phyloP scores from a whole-genome alignment of 1,140 invertebrate genomes.

The Eriocheir sinensis region DNA sequence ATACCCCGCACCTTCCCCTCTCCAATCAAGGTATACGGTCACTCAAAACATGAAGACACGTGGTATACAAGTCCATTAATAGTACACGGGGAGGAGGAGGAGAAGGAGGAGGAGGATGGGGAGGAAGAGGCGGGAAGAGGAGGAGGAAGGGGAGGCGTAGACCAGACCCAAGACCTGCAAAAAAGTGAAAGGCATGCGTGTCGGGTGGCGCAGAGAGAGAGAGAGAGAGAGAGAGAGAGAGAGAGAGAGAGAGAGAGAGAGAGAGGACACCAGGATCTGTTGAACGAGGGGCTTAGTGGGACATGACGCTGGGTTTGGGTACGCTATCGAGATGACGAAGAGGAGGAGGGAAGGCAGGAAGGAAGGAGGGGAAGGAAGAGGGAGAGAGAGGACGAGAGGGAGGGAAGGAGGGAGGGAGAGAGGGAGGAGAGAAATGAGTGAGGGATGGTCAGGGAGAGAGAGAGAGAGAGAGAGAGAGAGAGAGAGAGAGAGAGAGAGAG shows the following conservation, averaged over 20 bases:
- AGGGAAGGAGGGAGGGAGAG: background rate
- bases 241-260: conserved; percentile 17
- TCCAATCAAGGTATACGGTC: background rate
- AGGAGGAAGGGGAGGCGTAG: too few species aligned
- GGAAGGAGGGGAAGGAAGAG: background rate
- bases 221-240: conserved; percentile 37
- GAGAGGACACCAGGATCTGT: background rate
- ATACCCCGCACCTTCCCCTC: background rate
- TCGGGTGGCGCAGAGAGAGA: conserved; percentile 9
- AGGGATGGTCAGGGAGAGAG: conserved; percentile 1
- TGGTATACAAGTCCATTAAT: too few species aligned
- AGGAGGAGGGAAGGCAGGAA: background rate
- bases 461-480: background rate
- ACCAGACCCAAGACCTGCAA: too few species aligned
- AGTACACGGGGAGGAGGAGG: too few species aligned
- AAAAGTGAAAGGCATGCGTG: background rate
- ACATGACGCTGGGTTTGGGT: background rate
- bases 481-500: conserved; percentile 14
- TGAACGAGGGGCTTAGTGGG: too few species aligned
- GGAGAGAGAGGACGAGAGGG: background rate
- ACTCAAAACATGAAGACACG: too few species aligned
- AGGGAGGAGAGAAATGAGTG: background rate
- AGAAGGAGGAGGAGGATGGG: too few species aligned
- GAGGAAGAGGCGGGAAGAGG: too few species aligned
- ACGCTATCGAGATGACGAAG: background rate